These are phyloP conservation scores for Epinephelus fuscoguttatus DNA, from an alignment of 2,113 vertebrate species.

Conservation along the genomic window DNA sequence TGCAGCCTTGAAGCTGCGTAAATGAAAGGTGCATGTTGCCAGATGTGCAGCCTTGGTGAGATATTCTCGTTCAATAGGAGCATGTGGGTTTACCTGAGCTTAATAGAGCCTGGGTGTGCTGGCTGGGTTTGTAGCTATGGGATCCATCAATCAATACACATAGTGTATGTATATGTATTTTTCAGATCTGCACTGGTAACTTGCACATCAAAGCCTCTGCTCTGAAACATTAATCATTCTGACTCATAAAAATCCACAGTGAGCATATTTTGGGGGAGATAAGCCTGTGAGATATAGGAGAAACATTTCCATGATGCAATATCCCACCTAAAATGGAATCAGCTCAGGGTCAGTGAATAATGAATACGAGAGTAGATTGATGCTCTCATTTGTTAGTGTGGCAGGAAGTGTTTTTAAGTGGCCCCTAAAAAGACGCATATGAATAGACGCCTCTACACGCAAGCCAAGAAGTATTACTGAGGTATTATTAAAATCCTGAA, in stretches of 20 bases:
- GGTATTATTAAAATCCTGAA: conserved; percentile 18
- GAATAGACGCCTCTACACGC: conserved; percentile 13
- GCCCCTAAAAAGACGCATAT: conserved; percentile 9
- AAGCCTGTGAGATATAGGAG: neutral
- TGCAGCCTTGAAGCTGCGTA: conserved; percentile 31
- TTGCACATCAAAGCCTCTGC: conserved; percentile 56
- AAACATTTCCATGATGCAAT: conserved; percentile 28
- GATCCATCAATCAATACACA: conserved; percentile 40
- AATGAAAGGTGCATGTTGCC: conserved; percentile 25
- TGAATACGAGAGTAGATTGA: conserved; percentile 24
- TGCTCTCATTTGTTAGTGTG: conserved; percentile 20
- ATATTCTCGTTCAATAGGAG: conserved; percentile 29
- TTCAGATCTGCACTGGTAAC: conserved; percentile 25
- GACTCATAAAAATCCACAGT: conserved; percentile 33
- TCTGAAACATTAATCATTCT: conserved; percentile 62
- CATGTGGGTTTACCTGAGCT: conserved; percentile 21
- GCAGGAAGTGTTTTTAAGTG: neutral
- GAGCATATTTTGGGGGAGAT: conserved; percentile 35
- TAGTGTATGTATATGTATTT: conserved; percentile 43
- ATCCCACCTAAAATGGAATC: conserved; percentile 31
- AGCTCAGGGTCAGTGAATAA: conserved; percentile 49
- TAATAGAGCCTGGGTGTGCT: conserved; percentile 8
- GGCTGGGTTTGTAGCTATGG: conserved; percentile 11
- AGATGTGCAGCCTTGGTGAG: conserved; percentile 1
- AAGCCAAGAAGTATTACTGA: neutral